phyloP scores from a whole-genome alignment of 1,140 invertebrate species.

The silkworm (Bombyx mori) region DNA sequence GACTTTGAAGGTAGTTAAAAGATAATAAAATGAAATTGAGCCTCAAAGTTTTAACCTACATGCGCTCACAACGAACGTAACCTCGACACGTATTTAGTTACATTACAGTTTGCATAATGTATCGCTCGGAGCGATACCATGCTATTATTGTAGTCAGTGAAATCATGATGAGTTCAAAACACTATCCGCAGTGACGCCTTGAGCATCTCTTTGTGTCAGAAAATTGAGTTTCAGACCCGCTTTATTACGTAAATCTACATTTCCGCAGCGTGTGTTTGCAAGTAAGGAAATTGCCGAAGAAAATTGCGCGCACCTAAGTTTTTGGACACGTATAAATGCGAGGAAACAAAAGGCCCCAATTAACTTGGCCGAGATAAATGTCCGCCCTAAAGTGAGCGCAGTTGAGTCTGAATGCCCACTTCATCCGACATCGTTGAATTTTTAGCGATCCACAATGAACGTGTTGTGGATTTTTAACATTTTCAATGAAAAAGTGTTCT shows the following conservation, averaged over 20 bases:
- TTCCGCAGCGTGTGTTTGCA: conserved; percentile 7
- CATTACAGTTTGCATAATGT: too few species aligned
- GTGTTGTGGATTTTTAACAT: too few species aligned
- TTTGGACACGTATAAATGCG: conserved; percentile 29
- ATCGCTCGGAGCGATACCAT: too few species aligned
- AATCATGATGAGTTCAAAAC: not conserved
- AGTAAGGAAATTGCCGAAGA: conserved; percentile 15
- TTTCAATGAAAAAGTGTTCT: too few species aligned
- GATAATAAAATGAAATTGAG: too few species aligned
- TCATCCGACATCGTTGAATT: conserved; percentile 10
- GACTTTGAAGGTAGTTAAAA: too few species aligned
- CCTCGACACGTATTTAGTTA: not conserved
- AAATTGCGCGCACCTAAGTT: conserved; percentile 11
- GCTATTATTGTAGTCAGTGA: too few species aligned
- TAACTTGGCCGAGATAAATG: conserved; percentile 52
- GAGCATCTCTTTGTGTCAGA: conserved; percentile 14
- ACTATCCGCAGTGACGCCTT: conserved; percentile 11
- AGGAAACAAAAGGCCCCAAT: conserved; percentile 40
- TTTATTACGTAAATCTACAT: conserved; percentile 17
- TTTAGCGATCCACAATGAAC: not conserved
- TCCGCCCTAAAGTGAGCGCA: conserved; percentile 33
- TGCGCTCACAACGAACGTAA: not conserved
- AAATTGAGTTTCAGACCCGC: conserved; percentile 7
- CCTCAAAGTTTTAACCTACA: too few species aligned
- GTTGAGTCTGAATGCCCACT: conserved; percentile 20